Evolutionary conservation across 2,888 invertebrate genomes (phyloP), one percentile per base, ranked within the genome.

Genomic region (Ormyrus thymus): DNA sequence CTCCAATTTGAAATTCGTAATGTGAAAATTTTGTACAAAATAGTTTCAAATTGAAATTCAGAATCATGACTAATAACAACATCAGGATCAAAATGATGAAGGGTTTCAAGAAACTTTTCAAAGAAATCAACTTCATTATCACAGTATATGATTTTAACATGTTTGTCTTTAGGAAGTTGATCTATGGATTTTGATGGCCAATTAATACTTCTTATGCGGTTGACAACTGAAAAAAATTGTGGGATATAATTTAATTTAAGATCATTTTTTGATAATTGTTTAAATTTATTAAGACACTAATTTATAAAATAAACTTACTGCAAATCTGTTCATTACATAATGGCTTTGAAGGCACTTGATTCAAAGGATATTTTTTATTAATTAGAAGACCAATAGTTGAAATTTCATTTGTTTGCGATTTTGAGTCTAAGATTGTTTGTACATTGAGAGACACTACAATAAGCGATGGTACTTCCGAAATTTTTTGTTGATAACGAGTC

Each of bases 1-100:
- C 97, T 97, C 97, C 98, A 98, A 85, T 96, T 95, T 0, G 95
- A 94, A 70, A 97, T 94, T 87, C 95, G 95, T 6, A 93, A 86
- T 43, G 92, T 92, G 9, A 93, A 91, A 80, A 98, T 93, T 81
- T 98, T 95, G 78, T 97, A 95, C 64, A 97, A 93, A n/a, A 99
- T 92, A 2, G 98, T 92, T 85, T 97, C 96, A 78, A 98, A 93
- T 86, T 98, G 97, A 89, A 96, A 98, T 50, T 96, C 96, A 85
- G 95, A 93, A 89, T 99, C 99, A 86, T 98, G 97, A 0, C 98
- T 98, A 3, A 99, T 94, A 59, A 99, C 93, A 48, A 99, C 91
- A 91, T 99, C 99, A 0, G 99, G 97, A 87, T 99, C 99, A 71
- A 96, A 91, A 86, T 94, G 95, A 89, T 95, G 94, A 83, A 98